These are phyloP conservation scores for Upupa epops DNA, from an alignment of 2,113 vertebrate species.

Conservation along the genomic window DNA sequence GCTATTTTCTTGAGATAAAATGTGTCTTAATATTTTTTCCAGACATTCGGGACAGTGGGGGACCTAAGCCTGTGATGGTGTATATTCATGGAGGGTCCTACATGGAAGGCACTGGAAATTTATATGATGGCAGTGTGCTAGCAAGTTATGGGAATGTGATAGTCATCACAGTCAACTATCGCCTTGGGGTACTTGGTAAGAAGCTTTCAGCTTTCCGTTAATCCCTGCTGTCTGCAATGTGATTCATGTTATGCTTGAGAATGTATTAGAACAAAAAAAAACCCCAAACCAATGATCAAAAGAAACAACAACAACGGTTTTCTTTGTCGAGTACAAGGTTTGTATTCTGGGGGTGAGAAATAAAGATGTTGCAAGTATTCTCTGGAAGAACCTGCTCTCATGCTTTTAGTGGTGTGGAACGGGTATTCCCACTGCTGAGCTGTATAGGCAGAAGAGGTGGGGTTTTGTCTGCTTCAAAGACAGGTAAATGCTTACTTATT, in stretches of 20 bases:
- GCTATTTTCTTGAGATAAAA: conserved; percentile 60
- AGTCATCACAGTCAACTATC: conserved; percentile 99
- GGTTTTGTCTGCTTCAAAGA: not conserved
- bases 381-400: not conserved
- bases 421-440: not conserved
- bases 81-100: conserved; percentile 99
- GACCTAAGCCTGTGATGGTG: conserved; percentile 99
- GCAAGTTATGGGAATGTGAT: conserved; percentile 99
- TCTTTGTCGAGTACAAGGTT: not conserved
- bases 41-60: conserved; percentile 99
- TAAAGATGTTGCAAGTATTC: not conserved
- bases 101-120: conserved; percentile 99
- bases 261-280: not conserved
- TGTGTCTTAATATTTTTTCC: conserved; percentile 82
- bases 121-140: conserved; percentile 99
- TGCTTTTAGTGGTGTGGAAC: not conserved
- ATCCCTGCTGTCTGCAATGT: conserved; percentile 50
- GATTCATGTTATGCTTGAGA: not conserved
- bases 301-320: not conserved
- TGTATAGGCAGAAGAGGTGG: not conserved
- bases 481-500: not conserved
- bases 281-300: not conserved
- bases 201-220: conserved; percentile 62
- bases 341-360: not conserved
- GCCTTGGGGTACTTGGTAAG: conserved; percentile 98